These are phyloP conservation scores for Asobara japonica DNA, from an alignment of 1,140 invertebrate species.

Conservation along the genomic window DNA sequence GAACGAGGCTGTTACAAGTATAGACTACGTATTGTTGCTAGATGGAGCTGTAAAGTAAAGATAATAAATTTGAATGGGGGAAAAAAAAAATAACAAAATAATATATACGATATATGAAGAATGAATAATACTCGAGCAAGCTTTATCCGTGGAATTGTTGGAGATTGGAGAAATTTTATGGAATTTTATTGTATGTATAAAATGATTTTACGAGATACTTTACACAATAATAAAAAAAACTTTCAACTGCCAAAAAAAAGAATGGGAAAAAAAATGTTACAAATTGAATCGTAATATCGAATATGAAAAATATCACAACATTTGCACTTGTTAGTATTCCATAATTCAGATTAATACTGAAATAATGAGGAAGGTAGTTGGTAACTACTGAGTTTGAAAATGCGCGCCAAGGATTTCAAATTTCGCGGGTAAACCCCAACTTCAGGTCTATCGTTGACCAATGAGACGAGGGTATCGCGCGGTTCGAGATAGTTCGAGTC, in stretches of 20 bases:
- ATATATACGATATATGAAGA: conserved; percentile 10
- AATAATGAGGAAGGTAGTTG: not conserved
- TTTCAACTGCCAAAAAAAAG: conserved; percentile 2
- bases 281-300: not conserved
- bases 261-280: not conserved
- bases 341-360: not conserved
- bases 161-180: conserved; percentile 11
- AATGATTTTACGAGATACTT: conserved; percentile 14
- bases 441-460: too few species aligned
- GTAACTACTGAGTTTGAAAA: not conserved
- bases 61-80: conserved; percentile 3
- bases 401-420: too few species aligned
- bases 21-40: conserved; percentile 14
- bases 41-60: not conserved
- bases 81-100: not conserved
- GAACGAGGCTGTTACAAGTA: conserved; percentile 4
- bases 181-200: conserved; percentile 15
- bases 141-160: conserved; percentile 12
- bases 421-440: too few species aligned
- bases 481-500: too few species aligned
- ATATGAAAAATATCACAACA: not conserved
- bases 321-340: not conserved
- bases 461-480: too few species aligned
- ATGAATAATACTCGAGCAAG: conserved; percentile 4
- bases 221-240: conserved; percentile 7